Conservation (phyloP, 2,797 vertebrate genomes). For the Malacoctenus gilli region DNA sequence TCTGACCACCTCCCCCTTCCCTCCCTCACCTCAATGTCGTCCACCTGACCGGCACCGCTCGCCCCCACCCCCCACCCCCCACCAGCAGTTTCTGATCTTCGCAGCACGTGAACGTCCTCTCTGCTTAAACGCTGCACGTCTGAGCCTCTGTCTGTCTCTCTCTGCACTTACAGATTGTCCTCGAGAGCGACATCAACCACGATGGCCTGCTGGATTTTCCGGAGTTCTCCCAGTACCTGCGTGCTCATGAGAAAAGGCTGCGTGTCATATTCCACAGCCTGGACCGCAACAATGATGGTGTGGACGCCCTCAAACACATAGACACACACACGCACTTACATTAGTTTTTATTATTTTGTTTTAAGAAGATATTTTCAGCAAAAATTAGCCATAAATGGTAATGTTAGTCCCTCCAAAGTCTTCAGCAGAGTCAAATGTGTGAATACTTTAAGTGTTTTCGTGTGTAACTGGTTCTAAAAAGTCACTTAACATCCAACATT, state of each 20-base stretch:
- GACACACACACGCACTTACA: not conserved
- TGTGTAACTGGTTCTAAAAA: too few relatives aligned
- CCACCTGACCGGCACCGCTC: not conserved
- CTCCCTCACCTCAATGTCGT: not conserved
- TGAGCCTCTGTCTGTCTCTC: not conserved
- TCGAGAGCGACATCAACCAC: conserved; percentile 76
- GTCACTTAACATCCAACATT: too few relatives aligned
- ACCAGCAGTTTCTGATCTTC: too few relatives aligned
- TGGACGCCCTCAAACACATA: conserved; percentile 5
- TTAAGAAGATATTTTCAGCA: too few relatives aligned
- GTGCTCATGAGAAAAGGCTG: conserved; percentile 83
- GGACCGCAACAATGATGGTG: conserved; percentile 88
- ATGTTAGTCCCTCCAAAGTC: too few relatives aligned
- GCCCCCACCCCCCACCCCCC: not conserved
- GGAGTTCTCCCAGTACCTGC: conserved; percentile 86
- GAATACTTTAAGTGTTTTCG: too few relatives aligned
- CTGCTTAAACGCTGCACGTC: too few relatives aligned
- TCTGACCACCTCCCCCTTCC: not conserved
- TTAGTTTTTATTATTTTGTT: too few relatives aligned
- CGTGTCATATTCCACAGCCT: conserved; percentile 85
- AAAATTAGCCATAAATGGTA: too few relatives aligned
- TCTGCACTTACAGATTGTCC: conserved; percentile 74
- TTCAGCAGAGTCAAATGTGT: too few relatives aligned
- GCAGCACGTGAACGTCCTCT: too few relatives aligned
- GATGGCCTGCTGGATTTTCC: conserved; percentile 85